A percentile compares a stretch with the other conserved stretches of the same genome.
phyloP scores from a whole-genome alignment of 2,888 invertebrate species.

The Dusona sp. region DNA sequence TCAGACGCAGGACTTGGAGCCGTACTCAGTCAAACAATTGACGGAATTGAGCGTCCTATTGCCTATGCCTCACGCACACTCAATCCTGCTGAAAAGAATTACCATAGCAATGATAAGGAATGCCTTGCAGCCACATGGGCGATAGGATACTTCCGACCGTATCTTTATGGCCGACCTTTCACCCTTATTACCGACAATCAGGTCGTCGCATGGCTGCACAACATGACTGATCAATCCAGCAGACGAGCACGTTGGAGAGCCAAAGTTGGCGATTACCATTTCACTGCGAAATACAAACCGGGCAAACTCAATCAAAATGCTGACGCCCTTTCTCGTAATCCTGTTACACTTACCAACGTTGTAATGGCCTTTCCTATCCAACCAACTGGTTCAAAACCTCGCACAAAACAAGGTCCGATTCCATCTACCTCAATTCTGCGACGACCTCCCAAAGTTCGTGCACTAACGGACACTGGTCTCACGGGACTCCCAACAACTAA shows the following conservation, averaged over 20 bases:
- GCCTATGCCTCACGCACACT: background rate
- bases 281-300: background rate
- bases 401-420: background rate
- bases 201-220: background rate
- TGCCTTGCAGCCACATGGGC: slow-evolving; percentile 8
- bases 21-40: background rate
- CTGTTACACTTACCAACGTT: background rate
- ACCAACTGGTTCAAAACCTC: background rate
- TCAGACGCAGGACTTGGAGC: slow-evolving; percentile 10
- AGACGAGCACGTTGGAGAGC: slow-evolving; percentile 3
- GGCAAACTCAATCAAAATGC: background rate
- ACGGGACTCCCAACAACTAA: background rate
- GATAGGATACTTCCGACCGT: background rate
- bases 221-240: slow-evolving; percentile 1
- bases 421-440: background rate
- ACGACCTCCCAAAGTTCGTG: background rate
- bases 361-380: background rate
- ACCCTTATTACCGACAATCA: background rate
- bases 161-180: background rate
- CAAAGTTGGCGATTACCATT: background rate
- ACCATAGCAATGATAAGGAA: slow-evolving; percentile 2
- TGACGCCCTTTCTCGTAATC: no score
- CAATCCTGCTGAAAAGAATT: slow-evolving; percentile 1
- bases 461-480: background rate
- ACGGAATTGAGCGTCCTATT: background rate